These are phyloP conservation scores for Cnemophilus loriae DNA, from an alignment of 2,113 vertebrate genomes.

Conservation along the genomic window DNA sequence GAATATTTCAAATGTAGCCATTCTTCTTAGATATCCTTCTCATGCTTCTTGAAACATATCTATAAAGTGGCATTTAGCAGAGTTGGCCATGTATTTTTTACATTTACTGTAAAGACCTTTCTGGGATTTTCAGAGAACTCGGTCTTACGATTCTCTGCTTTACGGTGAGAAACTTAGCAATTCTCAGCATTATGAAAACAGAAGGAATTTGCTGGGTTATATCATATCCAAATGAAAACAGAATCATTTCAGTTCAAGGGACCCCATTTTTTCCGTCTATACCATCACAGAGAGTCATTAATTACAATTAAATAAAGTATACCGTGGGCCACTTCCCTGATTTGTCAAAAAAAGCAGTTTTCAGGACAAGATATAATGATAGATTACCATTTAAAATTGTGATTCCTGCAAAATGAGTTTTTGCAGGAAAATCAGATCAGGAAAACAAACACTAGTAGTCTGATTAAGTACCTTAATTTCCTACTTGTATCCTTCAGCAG, in stretches of 20 bases:
- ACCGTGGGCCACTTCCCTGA: not conserved
- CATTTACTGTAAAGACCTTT: not conserved
- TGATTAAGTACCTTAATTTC: not conserved
- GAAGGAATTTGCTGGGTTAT: not conserved
- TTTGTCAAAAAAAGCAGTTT: not conserved
- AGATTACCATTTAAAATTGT: not conserved
- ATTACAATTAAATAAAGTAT: not conserved
- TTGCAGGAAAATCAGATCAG: not conserved
- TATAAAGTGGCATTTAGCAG: not conserved
- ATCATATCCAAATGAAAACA: not conserved
- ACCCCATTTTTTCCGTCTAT: not conserved
- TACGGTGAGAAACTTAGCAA: not conserved
- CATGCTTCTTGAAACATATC: not conserved
- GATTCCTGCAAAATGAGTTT: not conserved
- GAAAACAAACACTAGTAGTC: not conserved
- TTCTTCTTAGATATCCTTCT: not conserved
- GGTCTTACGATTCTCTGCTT: not conserved
- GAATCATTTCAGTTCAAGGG: not conserved
- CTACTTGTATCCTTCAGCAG: not conserved
- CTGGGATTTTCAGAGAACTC: not conserved
- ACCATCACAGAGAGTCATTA: not conserved
- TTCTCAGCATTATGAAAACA: not conserved
- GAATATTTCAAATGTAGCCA: not conserved
- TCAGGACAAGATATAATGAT: not conserved
- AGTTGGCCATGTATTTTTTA: not conserved